Percentiles rank a stretch among this genome's conserved stretches.
phyloP scores from a whole-genome alignment of 1,140 invertebrate genomes.

The Polyergus mexicanus region DNA sequence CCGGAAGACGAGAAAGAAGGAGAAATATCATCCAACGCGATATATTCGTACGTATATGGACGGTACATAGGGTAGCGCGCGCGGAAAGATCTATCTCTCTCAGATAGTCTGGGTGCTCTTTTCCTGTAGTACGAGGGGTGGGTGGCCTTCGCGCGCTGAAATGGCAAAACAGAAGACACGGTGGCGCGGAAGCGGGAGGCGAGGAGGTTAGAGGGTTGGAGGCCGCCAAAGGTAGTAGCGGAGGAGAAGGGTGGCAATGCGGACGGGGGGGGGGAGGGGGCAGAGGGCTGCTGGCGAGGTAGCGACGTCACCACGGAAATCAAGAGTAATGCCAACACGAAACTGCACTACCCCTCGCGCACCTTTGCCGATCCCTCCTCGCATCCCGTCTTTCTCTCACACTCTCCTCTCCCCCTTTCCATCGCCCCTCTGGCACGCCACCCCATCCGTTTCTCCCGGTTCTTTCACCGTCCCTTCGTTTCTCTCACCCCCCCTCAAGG shows the following conservation, averaged over 20 bases:
- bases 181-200: conserved; percentile 12
- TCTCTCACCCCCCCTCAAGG: conserved; percentile 24
- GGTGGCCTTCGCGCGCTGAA: conserved; percentile 65
- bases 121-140: conserved; percentile 69
- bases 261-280: background rate
- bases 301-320: conserved; percentile 86
- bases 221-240: conserved; percentile 58
- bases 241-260: conserved; percentile 34
- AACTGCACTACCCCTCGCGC: conserved; percentile 86
- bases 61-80: conserved; percentile 59
- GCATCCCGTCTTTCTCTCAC: conserved; percentile 65
- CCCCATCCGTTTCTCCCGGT: conserved; percentile 55
- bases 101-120: conserved; percentile 75
- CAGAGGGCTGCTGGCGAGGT: conserved; percentile 76
- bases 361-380: conserved; percentile 78
- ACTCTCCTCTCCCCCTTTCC: conserved; percentile 10
- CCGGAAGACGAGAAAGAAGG: conserved; percentile 21
- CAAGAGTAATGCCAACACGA: conserved; percentile 87
- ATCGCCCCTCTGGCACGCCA: conserved; percentile 3
- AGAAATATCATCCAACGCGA: conserved; percentile 54
- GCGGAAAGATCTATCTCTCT: conserved; percentile 71
- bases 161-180: conserved; percentile 76
- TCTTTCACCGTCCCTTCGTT: conserved; percentile 48
- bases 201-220: conserved; percentile 22
- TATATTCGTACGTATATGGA: conserved; percentile 38